Evolutionary conservation across 1,140 invertebrate genomes (phyloP), one percentile per base, ranked within the genome.

Genomic region (Drosophila virilis): DNA sequence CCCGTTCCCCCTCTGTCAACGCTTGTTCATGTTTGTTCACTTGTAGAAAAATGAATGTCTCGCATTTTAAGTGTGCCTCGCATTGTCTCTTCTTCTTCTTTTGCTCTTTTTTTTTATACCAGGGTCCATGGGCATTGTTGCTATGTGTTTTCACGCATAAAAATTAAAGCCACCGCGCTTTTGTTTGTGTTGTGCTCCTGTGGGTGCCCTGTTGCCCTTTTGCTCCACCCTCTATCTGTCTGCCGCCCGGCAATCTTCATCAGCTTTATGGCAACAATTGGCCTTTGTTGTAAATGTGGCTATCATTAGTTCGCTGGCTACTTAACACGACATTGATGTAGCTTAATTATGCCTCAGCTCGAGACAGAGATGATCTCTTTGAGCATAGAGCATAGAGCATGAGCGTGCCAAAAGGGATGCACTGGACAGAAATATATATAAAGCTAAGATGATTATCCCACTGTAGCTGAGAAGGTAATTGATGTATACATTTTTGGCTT

Each of bases 281-380:
- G 76, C 78, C 78, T 80, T 89, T 89, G 85, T 85, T 80, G 85
- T 78, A 75, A 81, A 84, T 75, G 77, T 69, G 74, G 79, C 79
- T 57, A 81, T 91, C 90, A 91, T 91, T 91, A 91, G 85, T 81
- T 80, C 77, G 80, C 85, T 74, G 67, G 90, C 74, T 74, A 79
- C 82, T 89, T 84, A 90, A 91, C 84, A 89, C 77, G 77, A 89
- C 82, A 80, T 81, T 91, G 90, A 84, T 88, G 82, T 71, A 61
- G 82, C 85, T 88, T 91, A 90, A 91, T 91, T 88, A 91, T 88
- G 75, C 61, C 67, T 71, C 6, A 40, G 65, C n/a, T 28, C 7
- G 35, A 37, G 37, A 22, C 46, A 17, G 46, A 64, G 60, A 75
- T 79, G 48, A 85, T 79, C 65, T 77, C 38, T 45, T 15, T 13